Conservation (phyloP, 2,888 invertebrate species). For the Ephialtes manifestator region DNA sequence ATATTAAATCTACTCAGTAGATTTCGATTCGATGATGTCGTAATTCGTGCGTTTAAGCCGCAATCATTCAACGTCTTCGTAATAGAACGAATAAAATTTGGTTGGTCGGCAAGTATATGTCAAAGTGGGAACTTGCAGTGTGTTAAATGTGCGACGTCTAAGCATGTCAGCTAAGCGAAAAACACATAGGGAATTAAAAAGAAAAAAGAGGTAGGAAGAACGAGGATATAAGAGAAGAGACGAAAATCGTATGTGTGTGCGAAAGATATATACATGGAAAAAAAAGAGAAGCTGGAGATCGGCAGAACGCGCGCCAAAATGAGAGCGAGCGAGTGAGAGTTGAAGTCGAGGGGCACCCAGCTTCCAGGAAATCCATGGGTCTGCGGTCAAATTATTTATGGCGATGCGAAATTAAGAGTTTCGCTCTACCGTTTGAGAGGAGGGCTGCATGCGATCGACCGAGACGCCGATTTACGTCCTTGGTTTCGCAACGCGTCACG, state of each 20-base stretch:
- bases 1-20: not conserved
- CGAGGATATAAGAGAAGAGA: constrained; percentile 58
- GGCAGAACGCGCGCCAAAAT: constrained; percentile 60
- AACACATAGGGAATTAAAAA: constrained; percentile 8
- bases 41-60: not conserved
- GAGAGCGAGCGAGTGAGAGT: constrained; percentile 58
- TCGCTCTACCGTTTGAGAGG: constrained; percentile 81
- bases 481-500: constrained; percentile 73
- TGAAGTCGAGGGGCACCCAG: constrained; percentile 57
- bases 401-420: constrained; percentile 85
- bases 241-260: constrained; percentile 38
- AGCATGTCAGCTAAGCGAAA: constrained; percentile 29
- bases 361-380: constrained; percentile 83
- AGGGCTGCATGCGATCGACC: constrained; percentile 77
- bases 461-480: constrained; percentile 82
- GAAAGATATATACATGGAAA: constrained; percentile 27
- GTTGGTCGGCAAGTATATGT: constrained; percentile 28
- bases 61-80: not conserved
- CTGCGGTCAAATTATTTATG: constrained; percentile 85
- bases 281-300: constrained; percentile 53
- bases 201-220: constrained; percentile 17
- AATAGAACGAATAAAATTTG: constrained; percentile 7
- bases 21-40: constrained; percentile 7
- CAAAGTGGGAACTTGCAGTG: constrained; percentile 4
- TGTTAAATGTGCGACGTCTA: constrained; percentile 34